These are phyloP conservation scores for Neoarius graeffei DNA, from an alignment of 2,113 vertebrate species.

Conservation along the genomic window DNA sequence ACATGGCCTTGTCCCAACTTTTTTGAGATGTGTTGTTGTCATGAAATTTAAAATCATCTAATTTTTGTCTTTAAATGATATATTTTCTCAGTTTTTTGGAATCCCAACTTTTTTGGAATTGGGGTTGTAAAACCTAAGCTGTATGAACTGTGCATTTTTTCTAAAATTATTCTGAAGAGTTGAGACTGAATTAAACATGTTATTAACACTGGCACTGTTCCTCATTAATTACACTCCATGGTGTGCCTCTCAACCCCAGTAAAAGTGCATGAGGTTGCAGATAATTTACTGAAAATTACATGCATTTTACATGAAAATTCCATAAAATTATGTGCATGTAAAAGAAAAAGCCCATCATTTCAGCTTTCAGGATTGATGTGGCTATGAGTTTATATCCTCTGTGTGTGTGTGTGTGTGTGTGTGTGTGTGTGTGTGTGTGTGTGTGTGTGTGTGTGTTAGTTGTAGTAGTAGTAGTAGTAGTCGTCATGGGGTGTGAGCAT, in stretches of 20 bases:
- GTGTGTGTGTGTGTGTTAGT: constrained; percentile 40
- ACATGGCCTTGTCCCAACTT: too few species aligned
- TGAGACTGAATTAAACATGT: constrained; percentile 30
- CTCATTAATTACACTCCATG: constrained; percentile 52
- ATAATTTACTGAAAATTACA: constrained; percentile 60
- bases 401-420: neutral
- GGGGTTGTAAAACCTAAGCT: neutral
- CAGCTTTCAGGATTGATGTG: constrained; percentile 45
- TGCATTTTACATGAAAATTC: neutral
- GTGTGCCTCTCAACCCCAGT: constrained; percentile 40
- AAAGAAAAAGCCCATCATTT: constrained; percentile 57
- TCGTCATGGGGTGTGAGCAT: constrained; percentile 15
- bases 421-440: constrained; percentile 47
- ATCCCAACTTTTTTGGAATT: too few species aligned
- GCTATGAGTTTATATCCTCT: constrained; percentile 2
- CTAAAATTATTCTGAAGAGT: constrained; percentile 1
- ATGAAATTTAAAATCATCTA: too few species aligned
- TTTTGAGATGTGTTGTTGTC: too few species aligned
- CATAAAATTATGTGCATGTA: constrained; percentile 9
- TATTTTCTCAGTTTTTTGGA: too few species aligned
- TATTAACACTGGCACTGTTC: constrained; percentile 36
- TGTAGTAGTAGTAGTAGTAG: neutral
- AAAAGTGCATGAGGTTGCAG: constrained; percentile 44
- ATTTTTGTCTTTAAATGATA: too few species aligned
- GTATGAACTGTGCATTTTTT: neutral